Conservation (phyloP, 2,113 vertebrate genomes). For the Anarhynchus alexandrinus region DNA sequence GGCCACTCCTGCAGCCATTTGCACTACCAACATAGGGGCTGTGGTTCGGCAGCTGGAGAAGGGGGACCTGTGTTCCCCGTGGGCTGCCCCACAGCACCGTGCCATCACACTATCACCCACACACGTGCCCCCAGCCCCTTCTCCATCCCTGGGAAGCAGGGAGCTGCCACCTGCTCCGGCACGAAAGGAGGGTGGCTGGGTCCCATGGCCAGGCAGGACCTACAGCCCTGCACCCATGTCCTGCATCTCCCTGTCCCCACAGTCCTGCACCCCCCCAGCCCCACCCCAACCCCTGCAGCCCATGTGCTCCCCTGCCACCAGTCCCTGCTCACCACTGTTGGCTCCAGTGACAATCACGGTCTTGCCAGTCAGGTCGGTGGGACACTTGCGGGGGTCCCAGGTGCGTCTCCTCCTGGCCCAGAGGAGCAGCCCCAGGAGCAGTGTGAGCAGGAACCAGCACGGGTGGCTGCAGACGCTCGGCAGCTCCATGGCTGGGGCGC, state of each 20-base stretch:
- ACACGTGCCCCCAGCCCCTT: accelerated
- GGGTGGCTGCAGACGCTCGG: neutral
- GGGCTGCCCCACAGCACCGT: neutral
- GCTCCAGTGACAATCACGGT: constrained; percentile 86
- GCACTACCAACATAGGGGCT: no score
- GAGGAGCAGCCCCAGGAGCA: constrained; percentile 63
- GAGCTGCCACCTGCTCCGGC: neutral
- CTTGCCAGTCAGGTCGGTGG: constrained; percentile 76
- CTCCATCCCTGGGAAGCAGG: neutral
- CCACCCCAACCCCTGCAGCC: neutral
- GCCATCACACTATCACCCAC: accelerated
- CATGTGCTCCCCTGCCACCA: accelerated
- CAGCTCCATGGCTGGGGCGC: neutral
- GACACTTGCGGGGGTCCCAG: constrained; percentile 77
- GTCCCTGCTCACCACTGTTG: constrained; percentile 76
- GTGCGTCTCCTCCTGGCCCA: neutral
- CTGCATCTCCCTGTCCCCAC: neutral
- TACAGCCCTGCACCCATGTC: neutral
- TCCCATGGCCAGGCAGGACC: neutral
- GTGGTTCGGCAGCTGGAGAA: neutral
- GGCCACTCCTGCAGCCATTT: accelerated
- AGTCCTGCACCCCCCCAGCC: no score
- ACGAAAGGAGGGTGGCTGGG: no score
- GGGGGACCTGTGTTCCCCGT: accelerated
- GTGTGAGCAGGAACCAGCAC: constrained; percentile 60